Base-by-base conservation (phyloP, 2,888 invertebrate species). In the Ischnus inquisitorius region DNA sequence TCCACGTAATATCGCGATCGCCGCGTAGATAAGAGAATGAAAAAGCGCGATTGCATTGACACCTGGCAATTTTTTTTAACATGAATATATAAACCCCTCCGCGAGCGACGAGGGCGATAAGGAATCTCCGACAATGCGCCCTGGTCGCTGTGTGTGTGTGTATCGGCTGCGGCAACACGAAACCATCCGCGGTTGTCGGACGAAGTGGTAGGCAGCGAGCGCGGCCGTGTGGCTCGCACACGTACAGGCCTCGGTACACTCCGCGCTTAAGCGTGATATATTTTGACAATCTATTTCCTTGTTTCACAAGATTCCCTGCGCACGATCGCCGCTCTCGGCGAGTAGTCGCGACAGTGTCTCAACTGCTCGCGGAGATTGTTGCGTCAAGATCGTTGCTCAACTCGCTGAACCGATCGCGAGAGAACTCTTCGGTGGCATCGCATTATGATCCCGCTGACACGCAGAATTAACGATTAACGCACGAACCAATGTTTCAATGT, bases 91-190 rank as follows among this genome's bases (percentile, higher is more conserved):
- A 51, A 51, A 10, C 16, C 19, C 19, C 51, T 19, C 51, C 51
- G 16, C 19, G 8, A 34, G 19, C 54, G 54, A 54, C 54, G 54
- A 54, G 54, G 34, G 34, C 19, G 54, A 54, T 54, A 54, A 54
- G 54, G 54, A 54, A 54, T 54, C 54, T 22, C 22, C 54, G 22
- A 54, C 54, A 54, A 22, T 54, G 54, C 54, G 34, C 34, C 34
- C 34, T 4, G 34, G 34, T 54, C 19, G 19, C 22, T 54, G 54
- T 19, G 19, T 54, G 54, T 19, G 19, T 54, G 51, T 51, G 51
- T 19, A 16, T 16, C 51, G 19, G 51, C 19, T 22, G 10, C 22
- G 10, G 16, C 16, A 51, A 54, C 19, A 19, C 19, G 19, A 22
- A 19, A 19, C 22, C 22, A 19, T 22, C 10, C 54, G 54, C 19